phyloP scores from a whole-genome alignment of 2,113 vertebrate species.

The Puma concolor region DNA sequence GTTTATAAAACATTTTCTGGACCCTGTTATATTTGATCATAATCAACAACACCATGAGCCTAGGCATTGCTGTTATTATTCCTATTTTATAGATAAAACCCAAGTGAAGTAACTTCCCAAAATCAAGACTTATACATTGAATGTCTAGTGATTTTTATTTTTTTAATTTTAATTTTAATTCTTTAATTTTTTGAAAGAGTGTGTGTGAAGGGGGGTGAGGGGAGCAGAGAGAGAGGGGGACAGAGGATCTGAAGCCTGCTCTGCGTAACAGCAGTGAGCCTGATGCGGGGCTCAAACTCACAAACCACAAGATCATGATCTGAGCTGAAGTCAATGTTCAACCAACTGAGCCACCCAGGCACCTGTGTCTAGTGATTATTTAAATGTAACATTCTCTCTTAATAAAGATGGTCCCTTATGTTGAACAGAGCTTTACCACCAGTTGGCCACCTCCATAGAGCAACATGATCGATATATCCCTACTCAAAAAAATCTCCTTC shows the following conservation, averaged over 20 bases:
- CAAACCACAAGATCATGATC: too few species aligned
- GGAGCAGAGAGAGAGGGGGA: too few species aligned
- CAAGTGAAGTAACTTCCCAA: constrained; percentile 40
- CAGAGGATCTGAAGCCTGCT: too few species aligned
- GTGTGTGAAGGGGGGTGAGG: too few species aligned
- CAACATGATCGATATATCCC: neutral
- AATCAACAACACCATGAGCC: neutral
- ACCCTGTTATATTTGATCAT: neutral
- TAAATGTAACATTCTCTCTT: constrained; percentile 27
- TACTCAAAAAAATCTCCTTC: constrained; percentile 9
- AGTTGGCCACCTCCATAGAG: neutral
- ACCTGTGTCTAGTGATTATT: neutral
- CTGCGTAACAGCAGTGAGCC: too few species aligned
- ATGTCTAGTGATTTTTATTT: neutral
- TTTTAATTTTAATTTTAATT: too few species aligned
- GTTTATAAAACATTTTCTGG: constrained; percentile 42
- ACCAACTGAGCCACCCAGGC: too few species aligned
- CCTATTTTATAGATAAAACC: constrained; percentile 46
- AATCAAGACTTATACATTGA: constrained; percentile 20
- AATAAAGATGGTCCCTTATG: constrained; percentile 11
- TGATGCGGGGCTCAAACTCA: too few species aligned
- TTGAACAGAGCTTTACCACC: neutral
- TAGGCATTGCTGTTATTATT: constrained; percentile 29
- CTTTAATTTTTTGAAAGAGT: too few species aligned
- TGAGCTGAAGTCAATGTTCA: too few species aligned